Evolutionary conservation across 2,888 invertebrate genomes (phyloP), one percentile per base, ranked within the genome.

Genomic region (Trissolcus japonicus): DNA sequence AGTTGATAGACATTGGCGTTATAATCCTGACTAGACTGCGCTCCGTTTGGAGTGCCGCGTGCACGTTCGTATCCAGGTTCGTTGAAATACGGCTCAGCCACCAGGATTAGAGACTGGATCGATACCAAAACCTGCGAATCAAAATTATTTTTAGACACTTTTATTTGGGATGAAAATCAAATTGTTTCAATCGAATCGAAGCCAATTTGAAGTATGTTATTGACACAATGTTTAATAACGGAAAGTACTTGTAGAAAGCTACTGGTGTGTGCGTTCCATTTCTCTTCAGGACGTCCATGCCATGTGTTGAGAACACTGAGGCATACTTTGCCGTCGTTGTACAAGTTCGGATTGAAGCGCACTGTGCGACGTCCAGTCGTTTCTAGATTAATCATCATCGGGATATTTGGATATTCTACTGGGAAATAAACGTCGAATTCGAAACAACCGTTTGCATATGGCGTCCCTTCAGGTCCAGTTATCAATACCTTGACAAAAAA

Each of bases 211-310:
- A 13, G 0, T 43, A 2, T 13, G 4, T 43, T 1, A 43, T 1
- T 41, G 41, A 14, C 43, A 14, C 2, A 13, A 14, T 50, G 3
- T 17, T 50, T 14, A 17, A 46, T 6, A 46, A 13, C 9, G 46
- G 19, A 41, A 41, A 68, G 40, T 79, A 92, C 93, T 91, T 95
- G 95, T 76, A 98, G 91, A 87, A 98, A 97, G 89, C 96, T 97
- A 53, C 97, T 97, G 0, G 97, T 98, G 89, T 97, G 96, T 77
- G 97, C 95, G 90, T 97, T 98, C 98, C 98, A 98, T 89, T 97
- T 97, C 90, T 98, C 98, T 90, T 98, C 98, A 21, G 98, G 98
- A 63, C 97, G 91, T 6, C 98, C 98, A 89, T 98, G 97, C 98
- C 98, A 98, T 2, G 98, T 98, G 90, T 98, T 98, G 80, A 98